phyloP scores from a whole-genome alignment of 2,113 vertebrate genomes.

The Passer domesticus region DNA sequence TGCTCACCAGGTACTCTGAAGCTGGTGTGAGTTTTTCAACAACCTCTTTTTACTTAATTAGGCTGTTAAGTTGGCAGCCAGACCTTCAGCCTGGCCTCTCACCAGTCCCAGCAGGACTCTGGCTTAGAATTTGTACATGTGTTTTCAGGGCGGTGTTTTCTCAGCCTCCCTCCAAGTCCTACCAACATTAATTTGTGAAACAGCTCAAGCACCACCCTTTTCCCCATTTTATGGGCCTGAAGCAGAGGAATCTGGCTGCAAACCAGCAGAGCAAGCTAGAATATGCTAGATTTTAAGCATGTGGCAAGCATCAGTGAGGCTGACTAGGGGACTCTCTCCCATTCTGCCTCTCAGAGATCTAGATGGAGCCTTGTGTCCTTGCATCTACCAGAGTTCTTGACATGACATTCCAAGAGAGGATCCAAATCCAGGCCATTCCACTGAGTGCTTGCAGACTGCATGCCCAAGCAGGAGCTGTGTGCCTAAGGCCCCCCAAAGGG shows the following conservation, averaged over 20 bases:
- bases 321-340: background rate
- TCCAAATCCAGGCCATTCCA: rapidly evolving
- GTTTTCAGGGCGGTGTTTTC: background rate
- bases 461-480: background rate
- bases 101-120: background rate
- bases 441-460: background rate
- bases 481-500: background rate
- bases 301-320: background rate
- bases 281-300: background rate
- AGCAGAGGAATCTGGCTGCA: background rate
- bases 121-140: background rate
- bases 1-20: background rate
- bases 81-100: background rate
- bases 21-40: background rate
- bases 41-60: background rate
- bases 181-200: background rate
- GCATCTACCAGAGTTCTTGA: background rate
- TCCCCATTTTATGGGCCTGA: background rate
- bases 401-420: background rate
- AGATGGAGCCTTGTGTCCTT: rapidly evolving
- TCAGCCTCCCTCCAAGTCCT: background rate
- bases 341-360: background rate
- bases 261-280: background rate
- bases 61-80: background rate
- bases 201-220: background rate